Evolutionary conservation across 2,888 invertebrate species (phyloP).

Genomic region (Plebejus anna): DNA sequence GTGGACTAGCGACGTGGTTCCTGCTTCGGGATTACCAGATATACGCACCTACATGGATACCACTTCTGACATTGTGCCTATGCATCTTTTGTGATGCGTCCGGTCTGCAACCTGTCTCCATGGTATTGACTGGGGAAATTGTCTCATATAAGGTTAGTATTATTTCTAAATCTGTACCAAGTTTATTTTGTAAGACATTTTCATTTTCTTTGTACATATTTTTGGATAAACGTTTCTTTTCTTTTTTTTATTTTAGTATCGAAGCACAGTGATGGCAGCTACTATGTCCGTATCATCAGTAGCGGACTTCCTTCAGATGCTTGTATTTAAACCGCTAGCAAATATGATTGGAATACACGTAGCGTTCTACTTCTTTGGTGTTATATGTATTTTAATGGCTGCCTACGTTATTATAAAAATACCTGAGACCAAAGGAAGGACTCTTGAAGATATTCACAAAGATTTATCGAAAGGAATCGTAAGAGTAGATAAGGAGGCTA

Average conservation of each 20-base stretch:
- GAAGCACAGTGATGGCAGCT: conserved; percentile 44
- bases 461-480: conserved; percentile 40
- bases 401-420: conserved; percentile 39
- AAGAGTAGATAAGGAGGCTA: conserved; percentile 31
- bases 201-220: background rate
- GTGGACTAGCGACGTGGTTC: conserved; percentile 42
- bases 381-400: conserved; percentile 41
- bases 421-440: conserved; percentile 44
- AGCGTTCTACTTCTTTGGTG: conserved; percentile 43
- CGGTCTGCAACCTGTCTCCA: conserved; percentile 59
- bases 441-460: conserved; percentile 43
- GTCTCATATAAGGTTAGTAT: conserved; percentile 48
- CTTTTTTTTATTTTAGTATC: conserved; percentile 41
- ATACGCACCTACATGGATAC: conserved; percentile 41
- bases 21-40: conserved; percentile 35
- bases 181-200: background rate
- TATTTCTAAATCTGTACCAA: background rate
- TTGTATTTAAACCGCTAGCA: conserved; percentile 42
- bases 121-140: conserved; percentile 58
- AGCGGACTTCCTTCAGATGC: conserved; percentile 42
- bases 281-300: conserved; percentile 42
- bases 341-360: conserved; percentile 41
- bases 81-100: conserved; percentile 57
- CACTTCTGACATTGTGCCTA: conserved; percentile 53
- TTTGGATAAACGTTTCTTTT: background rate